Evolutionary conservation across 2,888 invertebrate genomes (phyloP).

Genomic region (Troides oblongomaculatus): DNA sequence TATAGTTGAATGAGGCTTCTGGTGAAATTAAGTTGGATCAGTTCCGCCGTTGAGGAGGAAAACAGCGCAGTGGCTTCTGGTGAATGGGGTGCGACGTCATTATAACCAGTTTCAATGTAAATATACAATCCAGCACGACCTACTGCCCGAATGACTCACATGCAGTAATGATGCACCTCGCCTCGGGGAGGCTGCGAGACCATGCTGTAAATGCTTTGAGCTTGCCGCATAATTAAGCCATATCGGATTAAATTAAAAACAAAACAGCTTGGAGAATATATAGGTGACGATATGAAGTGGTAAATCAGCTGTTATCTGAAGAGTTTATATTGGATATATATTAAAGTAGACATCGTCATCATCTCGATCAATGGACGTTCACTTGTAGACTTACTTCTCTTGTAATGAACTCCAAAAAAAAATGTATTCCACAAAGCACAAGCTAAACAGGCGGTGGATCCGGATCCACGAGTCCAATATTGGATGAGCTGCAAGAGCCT

Average conservation of each 20-base stretch:
- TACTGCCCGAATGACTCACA: slow-evolving; percentile 64
- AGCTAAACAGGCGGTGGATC: no score
- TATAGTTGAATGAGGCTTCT: not conserved
- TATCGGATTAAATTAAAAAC: not conserved
- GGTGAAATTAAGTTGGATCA: slow-evolving; percentile 6
- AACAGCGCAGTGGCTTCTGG: slow-evolving; percentile 36
- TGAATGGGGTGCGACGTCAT: slow-evolving; percentile 39
- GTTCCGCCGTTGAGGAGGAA: slow-evolving; percentile 37
- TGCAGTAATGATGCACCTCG: slow-evolving; percentile 9
- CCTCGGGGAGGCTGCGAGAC: slow-evolving; percentile 15
- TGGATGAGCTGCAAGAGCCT: no score
- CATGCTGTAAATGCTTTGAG: slow-evolving; percentile 2
- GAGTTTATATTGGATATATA: no score
- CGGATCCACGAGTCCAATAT: no score
- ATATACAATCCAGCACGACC: slow-evolving; percentile 51
- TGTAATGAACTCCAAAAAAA: no score
- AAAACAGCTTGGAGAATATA: no score
- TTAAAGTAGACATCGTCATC: no score
- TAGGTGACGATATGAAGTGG: no score
- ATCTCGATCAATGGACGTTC: no score
- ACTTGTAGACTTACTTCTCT: no score
- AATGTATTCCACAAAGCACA: no score
- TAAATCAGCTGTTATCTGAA: no score
- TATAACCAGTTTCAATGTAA: slow-evolving; percentile 48
- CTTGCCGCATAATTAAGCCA: slow-evolving; percentile 7